These are phyloP conservation scores for Drosophila orena DNA, from an alignment of 1,140 invertebrate species.

Conservation along the genomic window DNA sequence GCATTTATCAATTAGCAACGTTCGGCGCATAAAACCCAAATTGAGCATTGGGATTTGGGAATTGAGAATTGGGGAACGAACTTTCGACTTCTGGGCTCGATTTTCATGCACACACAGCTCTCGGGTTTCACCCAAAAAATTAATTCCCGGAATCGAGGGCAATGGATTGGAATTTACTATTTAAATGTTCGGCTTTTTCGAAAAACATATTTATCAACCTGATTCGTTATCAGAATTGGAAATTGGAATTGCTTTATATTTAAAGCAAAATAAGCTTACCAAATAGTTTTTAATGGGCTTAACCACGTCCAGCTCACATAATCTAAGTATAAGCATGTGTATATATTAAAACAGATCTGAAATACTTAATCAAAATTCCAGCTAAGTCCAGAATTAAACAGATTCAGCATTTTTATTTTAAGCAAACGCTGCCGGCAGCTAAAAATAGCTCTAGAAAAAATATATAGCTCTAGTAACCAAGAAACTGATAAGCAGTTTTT, in stretches of 20 bases:
- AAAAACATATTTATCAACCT: slow-evolving; percentile 32
- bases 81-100: slow-evolving; percentile 1
- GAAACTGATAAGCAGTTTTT: not conserved
- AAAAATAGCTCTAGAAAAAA: not conserved
- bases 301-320: not conserved
- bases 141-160: slow-evolving; percentile 25
- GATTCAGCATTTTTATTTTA: slow-evolving; percentile 11
- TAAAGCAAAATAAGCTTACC: not conserved
- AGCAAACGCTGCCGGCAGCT: not conserved
- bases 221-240: slow-evolving; percentile 26
- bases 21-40: slow-evolving; percentile 50
- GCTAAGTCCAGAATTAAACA: not conserved
- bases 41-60: slow-evolving; percentile 15
- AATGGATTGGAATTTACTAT: slow-evolving; percentile 23
- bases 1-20: slow-evolving; percentile 71
- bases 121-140: slow-evolving; percentile 23
- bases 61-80: not conserved
- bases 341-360: not conserved
- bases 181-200: slow-evolving; percentile 11
- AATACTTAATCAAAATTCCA: not conserved
- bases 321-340: not conserved
- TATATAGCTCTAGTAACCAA: too few species aligned
- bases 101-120: slow-evolving; percentile 1
- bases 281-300: not conserved
- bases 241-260: slow-evolving; percentile 5